A percentile compares a stretch with the other conserved stretches of the same genome.
phyloP scores from a whole-genome alignment of 1,140 invertebrate genomes.

The Cephus cinctus region DNA sequence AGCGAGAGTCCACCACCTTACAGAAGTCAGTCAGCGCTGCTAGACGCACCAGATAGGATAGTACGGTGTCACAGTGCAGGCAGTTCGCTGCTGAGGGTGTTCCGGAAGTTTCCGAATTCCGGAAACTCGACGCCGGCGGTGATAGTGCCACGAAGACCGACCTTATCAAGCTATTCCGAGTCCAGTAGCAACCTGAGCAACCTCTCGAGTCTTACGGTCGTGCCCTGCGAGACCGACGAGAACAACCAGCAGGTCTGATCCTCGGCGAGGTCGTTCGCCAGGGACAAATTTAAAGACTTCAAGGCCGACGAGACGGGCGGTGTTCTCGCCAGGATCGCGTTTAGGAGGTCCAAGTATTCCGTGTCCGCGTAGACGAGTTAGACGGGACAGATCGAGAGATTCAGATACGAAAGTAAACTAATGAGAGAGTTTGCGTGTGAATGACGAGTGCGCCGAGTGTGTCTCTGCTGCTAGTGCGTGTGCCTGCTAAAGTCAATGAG shows the following conservation, averaged over 20 bases:
- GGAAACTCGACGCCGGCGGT: slow-evolving; percentile 29
- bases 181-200: slow-evolving; percentile 50
- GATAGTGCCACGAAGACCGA: slow-evolving; percentile 28
- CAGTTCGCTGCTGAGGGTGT: slow-evolving; percentile 42
- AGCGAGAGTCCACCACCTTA: slow-evolving; percentile 68
- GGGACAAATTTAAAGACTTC: too few relatives aligned
- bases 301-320: too few relatives aligned
- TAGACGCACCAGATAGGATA: slow-evolving; percentile 45
- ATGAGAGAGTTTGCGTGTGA: too few relatives aligned
- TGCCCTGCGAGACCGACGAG: slow-evolving; percentile 50
- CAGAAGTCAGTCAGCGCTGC: slow-evolving; percentile 58
- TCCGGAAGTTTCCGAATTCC: slow-evolving; percentile 33
- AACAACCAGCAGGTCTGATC: slow-evolving; percentile 49
- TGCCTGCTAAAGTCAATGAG: background rate
- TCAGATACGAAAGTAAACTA: too few relatives aligned
- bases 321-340: too few relatives aligned
- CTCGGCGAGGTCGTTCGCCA: slow-evolving; percentile 24
- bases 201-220: slow-evolving; percentile 49
- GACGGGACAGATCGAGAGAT: too few relatives aligned
- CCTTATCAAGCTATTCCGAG: slow-evolving; percentile 48
- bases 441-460: too few relatives aligned
- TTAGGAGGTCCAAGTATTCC: too few relatives aligned
- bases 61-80: slow-evolving; percentile 48
- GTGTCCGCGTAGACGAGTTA: too few relatives aligned
- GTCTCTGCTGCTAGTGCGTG: too few relatives aligned